A percentile compares a stretch with the other conserved stretches of the same genome.
phyloP scores from a whole-genome alignment of 2,797 vertebrate genomes.

The Trachops cirrhosus region DNA sequence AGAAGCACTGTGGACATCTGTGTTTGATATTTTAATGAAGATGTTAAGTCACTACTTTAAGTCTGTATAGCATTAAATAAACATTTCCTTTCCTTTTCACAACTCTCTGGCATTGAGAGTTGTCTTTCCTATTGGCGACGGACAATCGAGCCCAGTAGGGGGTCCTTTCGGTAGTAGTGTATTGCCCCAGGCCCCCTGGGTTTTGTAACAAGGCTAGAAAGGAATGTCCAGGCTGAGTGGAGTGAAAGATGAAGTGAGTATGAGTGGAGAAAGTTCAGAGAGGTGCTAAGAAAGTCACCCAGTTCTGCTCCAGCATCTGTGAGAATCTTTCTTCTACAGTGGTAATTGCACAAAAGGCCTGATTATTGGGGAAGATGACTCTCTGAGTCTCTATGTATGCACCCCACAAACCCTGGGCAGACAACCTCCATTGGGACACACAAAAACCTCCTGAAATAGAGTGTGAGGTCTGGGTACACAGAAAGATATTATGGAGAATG shows the following conservation, averaged over 20 bases:
- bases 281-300: background rate
- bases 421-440: background rate
- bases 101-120: too few relatives aligned
- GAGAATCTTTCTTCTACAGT: background rate
- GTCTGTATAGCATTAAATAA: too few relatives aligned
- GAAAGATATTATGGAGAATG: background rate
- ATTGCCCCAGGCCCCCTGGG: too few relatives aligned
- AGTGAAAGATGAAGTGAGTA: background rate
- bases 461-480: background rate
- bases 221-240: background rate
- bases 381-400: background rate
- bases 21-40: too few relatives aligned
- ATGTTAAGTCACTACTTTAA: too few relatives aligned
- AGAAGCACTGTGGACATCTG: too few relatives aligned
- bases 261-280: background rate
- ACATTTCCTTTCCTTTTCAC: too few relatives aligned
- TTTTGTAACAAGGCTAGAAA: background rate
- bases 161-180: too few relatives aligned
- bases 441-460: background rate
- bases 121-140: too few relatives aligned
- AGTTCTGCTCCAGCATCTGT: background rate
- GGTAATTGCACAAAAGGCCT: background rate
- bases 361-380: background rate
- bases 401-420: background rate
- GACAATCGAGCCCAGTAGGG: too few relatives aligned